These are phyloP conservation scores for Varanus komodoensis DNA, from an alignment of 2,113 vertebrate genomes.

Conservation along the genomic window DNA sequence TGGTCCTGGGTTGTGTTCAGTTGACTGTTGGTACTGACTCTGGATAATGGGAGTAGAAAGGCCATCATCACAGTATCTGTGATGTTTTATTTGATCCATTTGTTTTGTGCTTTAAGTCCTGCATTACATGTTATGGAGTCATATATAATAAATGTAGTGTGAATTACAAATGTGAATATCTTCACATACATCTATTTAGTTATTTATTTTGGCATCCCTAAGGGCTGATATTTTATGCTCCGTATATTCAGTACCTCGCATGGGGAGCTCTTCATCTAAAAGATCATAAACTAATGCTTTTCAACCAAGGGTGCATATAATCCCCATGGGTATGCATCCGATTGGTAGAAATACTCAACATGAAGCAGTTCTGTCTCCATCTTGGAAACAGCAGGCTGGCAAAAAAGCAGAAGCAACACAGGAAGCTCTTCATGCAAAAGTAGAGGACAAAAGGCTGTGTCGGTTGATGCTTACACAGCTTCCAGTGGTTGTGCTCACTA, in stretches of 20 bases:
- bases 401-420: background rate
- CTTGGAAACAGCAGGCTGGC: background rate
- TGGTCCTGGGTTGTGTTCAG: background rate
- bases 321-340: background rate
- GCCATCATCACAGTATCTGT: background rate
- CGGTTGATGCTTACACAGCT: background rate
- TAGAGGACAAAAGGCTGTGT: background rate
- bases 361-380: conserved; percentile 8
- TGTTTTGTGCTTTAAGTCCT: conserved; percentile 19
- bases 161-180: conserved; percentile 51
- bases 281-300: conserved; percentile 34
- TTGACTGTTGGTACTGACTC: background rate
- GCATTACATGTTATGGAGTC: conserved; percentile 24
- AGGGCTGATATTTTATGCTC: conserved; percentile 42
- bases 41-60: background rate
- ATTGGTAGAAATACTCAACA: conserved; percentile 3
- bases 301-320: conserved; percentile 1
- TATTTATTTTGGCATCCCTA: conserved; percentile 44
- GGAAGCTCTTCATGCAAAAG: background rate
- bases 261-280: conserved; percentile 16
- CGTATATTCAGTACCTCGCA: conserved; percentile 29
- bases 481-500: background rate
- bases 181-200: conserved; percentile 54
- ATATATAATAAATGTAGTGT: conserved; percentile 42
- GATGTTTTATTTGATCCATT: background rate